phyloP scores from a whole-genome alignment of 92 coral and sea anemone genomes.

The Umimayanthus chanpuru region DNA sequence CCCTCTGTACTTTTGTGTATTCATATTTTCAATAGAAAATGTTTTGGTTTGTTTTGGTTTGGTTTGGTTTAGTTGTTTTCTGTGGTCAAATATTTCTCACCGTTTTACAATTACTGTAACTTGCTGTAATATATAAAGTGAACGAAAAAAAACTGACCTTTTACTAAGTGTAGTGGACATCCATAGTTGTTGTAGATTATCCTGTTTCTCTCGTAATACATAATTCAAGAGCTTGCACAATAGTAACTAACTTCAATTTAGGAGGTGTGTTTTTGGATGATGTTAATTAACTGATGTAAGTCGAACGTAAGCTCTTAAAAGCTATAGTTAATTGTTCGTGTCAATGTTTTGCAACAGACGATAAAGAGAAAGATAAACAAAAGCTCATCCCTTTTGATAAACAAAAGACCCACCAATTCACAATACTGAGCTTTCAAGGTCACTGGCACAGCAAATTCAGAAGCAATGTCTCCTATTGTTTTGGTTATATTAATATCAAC shows the following conservation, averaged over 20 bases:
- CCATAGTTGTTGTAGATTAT: background rate
- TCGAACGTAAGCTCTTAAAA: constrained; percentile 9
- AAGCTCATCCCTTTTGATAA: constrained; percentile 28
- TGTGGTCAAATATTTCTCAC: background rate
- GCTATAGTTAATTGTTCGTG: constrained; percentile 61
- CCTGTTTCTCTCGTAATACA: background rate
- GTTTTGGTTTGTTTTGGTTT: constrained; percentile 18
- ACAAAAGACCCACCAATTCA: constrained; percentile 37
- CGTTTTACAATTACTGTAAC: no score
- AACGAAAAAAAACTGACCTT: background rate
- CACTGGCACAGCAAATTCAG: constrained; percentile 43
- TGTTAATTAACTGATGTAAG: constrained; percentile 5
- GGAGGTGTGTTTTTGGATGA: constrained; percentile 35
- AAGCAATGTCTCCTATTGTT: constrained; percentile 60
- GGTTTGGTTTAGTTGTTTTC: background rate
- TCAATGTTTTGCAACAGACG: constrained; percentile 69
- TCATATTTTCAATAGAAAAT: constrained; percentile 1
- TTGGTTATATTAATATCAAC: constrained; percentile 44
- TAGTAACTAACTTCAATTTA: background rate
- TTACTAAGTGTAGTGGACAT: background rate
- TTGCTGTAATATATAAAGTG: background rate
- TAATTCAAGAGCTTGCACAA: constrained; percentile 10
- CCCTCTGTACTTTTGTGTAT: constrained; percentile 35
- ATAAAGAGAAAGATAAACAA: constrained; percentile 50
- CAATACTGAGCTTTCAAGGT: constrained; percentile 52